phyloP scores from a whole-genome alignment of 1,140 invertebrate species.

The Propsilocerus akamusi region DNA sequence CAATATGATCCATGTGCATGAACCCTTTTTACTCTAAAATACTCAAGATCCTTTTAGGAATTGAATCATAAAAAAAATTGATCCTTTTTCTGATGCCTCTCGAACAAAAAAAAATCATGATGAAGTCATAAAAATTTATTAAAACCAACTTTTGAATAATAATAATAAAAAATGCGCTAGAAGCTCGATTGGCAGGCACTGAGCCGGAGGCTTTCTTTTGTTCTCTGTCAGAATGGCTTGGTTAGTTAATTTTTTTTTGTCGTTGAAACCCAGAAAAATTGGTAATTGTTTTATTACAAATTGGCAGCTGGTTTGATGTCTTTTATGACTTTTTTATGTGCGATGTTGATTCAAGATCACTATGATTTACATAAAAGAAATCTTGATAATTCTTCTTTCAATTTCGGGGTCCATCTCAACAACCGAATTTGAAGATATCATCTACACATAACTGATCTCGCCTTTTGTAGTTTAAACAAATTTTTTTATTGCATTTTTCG shows the following conservation, averaged over 20 bases:
- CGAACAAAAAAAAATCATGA: too few species aligned
- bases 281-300: constrained; percentile 3
- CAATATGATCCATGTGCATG: not conserved
- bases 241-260: not conserved
- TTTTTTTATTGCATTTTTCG: not conserved
- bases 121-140: constrained; percentile 2
- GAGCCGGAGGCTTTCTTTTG: not conserved
- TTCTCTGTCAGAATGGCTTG: not conserved
- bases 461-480: not conserved
- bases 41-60: not conserved
- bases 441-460: too few species aligned
- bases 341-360: too few species aligned
- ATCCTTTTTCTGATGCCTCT: not conserved
- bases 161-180: not conserved
- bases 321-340: not conserved
- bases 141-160: too few species aligned
- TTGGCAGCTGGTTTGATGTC: not conserved
- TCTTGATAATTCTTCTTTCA: not conserved
- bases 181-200: not conserved
- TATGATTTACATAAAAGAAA: too few species aligned
- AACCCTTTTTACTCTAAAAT: not conserved
- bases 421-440: too few species aligned
- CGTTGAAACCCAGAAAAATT: too few species aligned
- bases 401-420: too few species aligned
- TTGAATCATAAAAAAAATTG: not conserved